Evolutionary conservation across 2,888 invertebrate species (phyloP).

Genomic region (Allacma fusca): DNA sequence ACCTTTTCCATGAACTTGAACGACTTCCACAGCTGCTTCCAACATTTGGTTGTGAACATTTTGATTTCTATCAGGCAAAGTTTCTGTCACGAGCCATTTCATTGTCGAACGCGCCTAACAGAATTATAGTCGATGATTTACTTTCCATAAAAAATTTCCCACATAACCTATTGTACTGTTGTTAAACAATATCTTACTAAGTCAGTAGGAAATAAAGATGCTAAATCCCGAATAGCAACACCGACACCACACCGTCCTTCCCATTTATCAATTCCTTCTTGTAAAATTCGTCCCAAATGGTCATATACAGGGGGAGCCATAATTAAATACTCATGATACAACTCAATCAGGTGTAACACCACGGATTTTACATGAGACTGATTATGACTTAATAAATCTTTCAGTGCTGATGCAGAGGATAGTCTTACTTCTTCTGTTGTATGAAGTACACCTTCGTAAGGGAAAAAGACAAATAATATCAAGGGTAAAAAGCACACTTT

Average conservation of each 20-base stretch:
- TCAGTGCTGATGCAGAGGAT: slow-evolving; percentile 82
- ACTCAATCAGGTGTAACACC: slow-evolving; percentile 72
- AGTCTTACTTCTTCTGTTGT: slow-evolving; percentile 82
- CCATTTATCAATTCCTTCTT: slow-evolving; percentile 89
- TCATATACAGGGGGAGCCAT: slow-evolving; percentile 87
- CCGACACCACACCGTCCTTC: slow-evolving; percentile 88
- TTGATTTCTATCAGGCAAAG: slow-evolving; percentile 84
- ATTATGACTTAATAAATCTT: slow-evolving; percentile 72
- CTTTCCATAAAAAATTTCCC: too few relatives aligned
- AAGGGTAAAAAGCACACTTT: too few relatives aligned
- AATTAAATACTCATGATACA: slow-evolving; percentile 79
- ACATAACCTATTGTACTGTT: too few relatives aligned
- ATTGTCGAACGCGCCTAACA: slow-evolving; percentile 51
- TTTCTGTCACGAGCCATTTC: slow-evolving; percentile 75
- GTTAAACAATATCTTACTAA: slow-evolving; percentile 66
- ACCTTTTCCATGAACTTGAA: slow-evolving; percentile 90
- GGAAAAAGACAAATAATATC: not conserved
- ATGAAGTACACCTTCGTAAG: slow-evolving; percentile 70
- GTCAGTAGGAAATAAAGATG: slow-evolving; percentile 75
- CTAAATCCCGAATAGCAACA: slow-evolving; percentile 79
- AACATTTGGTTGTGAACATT: slow-evolving; percentile 89
- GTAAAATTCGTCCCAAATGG: slow-evolving; percentile 88
- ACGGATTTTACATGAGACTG: slow-evolving; percentile 67
- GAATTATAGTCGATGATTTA: slow-evolving; percentile 15
- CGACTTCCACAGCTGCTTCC: slow-evolving; percentile 88